Base-by-base conservation (phyloP, 2,797 vertebrate species). In the Sebastes cheni region DNA sequence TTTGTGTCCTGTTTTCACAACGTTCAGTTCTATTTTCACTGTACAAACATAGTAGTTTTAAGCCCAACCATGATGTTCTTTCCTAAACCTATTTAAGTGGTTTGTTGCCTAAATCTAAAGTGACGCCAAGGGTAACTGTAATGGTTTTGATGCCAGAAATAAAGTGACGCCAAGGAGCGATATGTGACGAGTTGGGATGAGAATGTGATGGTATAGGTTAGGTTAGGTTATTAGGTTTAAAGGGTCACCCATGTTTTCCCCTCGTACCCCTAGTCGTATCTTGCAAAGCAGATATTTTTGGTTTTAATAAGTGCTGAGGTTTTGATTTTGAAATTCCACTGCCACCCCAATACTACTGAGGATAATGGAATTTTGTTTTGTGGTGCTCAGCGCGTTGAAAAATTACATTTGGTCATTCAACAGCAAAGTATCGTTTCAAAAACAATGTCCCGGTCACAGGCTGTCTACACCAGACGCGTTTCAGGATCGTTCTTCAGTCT, bases 351-450 rank as follows among this genome's bases (percentile, higher is more conserved):
- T 16, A 77, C 73, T 71, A 59, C 8, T 27, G 36, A 74, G 56
- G 59, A 52, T 67, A 67, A 5, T 18, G 16, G 50, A 73, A 74
- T 79, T 78, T 55, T 79, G 30, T 82, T 78, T 78, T 86, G 56
- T 59, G 72, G 62, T 80, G 58, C 29, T 75, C 39, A 46, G 66
- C n/a, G 1, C 34, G 56, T 10, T 72, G n/a, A 75, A 39, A 74
- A 65, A 64, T 68, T 61, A 67, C 58, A 71, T 79, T 72, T 72
- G 75, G 62, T 72, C 58, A 62, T 81, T 74, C 39, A 72, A 59
- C 36, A 76, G 12, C 13, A 80, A 70, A 77, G 14, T 32, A 55
- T 82, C 66, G 46, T 60, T 65, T 78, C 29, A 52, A 66, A 85
- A 69, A 59, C 76, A 84, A 61, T 52, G 34, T 61, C 64, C 29